Base-by-base conservation (phyloP, 2,797 vertebrate genomes). In the Serranus cabrilla region DNA sequence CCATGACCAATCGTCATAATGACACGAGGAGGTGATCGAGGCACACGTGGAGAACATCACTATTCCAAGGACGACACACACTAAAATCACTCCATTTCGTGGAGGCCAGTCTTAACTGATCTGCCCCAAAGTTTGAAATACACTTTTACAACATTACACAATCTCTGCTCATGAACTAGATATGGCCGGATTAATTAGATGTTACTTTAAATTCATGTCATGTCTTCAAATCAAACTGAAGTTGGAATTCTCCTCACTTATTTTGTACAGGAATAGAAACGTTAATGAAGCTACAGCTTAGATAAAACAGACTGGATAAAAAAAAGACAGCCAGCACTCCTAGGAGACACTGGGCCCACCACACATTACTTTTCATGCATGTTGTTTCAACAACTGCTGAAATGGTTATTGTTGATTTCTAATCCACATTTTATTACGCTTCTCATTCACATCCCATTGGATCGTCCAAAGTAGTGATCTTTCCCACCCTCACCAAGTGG, bases 1-100 rank as follows among this genome's bases (percentile, higher is more conserved):
- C 74, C 31, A 9, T 84, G 73, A 90, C 83, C 73, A 84, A 87
- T 86, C 56, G 40, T n/a, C 25, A 23, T 63, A 67, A 81, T 70
- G 72, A 62, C 74, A 74, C 57, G 37, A 78, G 57, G 65, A 80
- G 21, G 61, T 8, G 7, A 47, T 16, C 0, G 27, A 71, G 42
- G 56, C 20, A 16, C 71, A 67, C 43, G 14, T 58, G 72, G 50
- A 70, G 47, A 74, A 18, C 25, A 18, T 40, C 23, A 27, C 21
- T 20, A 3, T 31, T 5, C 12, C 50, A 60, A 31, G 69, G 65
- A 64, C 71, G 68, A 43, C 23, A 58, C 10, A 4, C 40, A n/a
- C 20, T 21, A 31, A 49, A n/a, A 17, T 40, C 7, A 3, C 7
- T 57, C n/a, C 46, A 21, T 4, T 49, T 21, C 23, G 6, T 11